Evolutionary conservation across 2,113 vertebrate genomes (phyloP).

Genomic region (Oreotrochilus melanogaster): DNA sequence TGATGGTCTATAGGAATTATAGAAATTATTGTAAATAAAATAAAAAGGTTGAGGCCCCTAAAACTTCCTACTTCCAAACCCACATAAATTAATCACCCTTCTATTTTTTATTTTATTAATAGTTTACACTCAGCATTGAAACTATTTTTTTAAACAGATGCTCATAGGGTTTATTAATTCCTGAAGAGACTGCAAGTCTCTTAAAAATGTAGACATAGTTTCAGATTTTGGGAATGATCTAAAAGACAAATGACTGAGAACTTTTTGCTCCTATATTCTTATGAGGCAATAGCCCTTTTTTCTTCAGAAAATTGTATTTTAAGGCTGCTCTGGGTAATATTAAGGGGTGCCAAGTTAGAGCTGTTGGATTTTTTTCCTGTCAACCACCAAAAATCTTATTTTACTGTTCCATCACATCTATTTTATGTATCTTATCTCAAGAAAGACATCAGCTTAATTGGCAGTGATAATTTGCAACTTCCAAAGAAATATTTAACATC

Average conservation of each 20-base stretch:
- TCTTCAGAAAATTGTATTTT: not conserved
- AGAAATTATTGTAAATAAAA: no score
- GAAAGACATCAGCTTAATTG: not conserved
- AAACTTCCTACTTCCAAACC: not conserved
- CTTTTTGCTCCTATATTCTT: not conserved
- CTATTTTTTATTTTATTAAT: not conserved
- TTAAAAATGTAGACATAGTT: not conserved
- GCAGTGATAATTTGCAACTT: not conserved
- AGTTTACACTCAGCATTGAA: not conserved
- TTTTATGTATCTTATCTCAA: not conserved
- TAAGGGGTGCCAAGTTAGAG: not conserved
- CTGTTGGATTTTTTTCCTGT: not conserved
- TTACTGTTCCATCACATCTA: not conserved
- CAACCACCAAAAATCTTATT: not conserved
- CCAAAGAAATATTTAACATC: not conserved
- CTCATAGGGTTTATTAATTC: not conserved
- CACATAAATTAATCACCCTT: rapidly evolving
- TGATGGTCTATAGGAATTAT: not conserved
- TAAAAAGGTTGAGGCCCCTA: rapidly evolving
- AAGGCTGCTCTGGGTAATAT: not conserved
- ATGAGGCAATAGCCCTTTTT: not conserved
- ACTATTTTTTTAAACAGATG: not conserved
- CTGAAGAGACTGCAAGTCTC: not conserved
- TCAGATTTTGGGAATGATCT: not conserved
- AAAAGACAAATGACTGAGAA: not conserved